A percentile compares a stretch with the other conserved stretches of the same genome.
Conservation (phyloP, 2,797 vertebrate species). For the Hydrocynus forskahlii region DNA sequence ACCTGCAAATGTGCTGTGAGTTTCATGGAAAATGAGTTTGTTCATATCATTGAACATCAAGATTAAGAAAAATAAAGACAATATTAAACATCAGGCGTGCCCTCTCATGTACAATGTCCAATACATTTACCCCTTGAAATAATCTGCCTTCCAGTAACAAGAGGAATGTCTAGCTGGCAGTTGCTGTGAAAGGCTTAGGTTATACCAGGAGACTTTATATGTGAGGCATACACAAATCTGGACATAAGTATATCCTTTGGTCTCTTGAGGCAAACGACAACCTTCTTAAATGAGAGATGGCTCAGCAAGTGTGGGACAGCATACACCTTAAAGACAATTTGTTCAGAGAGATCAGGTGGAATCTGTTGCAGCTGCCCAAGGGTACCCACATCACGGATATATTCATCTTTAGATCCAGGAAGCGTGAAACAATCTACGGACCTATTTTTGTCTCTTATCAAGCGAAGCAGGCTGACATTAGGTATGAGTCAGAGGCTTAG, state of each 20-base stretch:
- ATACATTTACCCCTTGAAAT: neutral
- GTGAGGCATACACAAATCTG: neutral
- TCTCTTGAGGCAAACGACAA: neutral
- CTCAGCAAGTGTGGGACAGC: neutral
- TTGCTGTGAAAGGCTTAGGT: neutral
- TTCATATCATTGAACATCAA: neutral
- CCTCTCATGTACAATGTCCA: neutral
- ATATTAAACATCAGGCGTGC: slow-evolving; percentile 7
- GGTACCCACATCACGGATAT: slow-evolving; percentile 16
- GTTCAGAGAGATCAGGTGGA: slow-evolving; percentile 8
- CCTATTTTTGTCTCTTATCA: slow-evolving; percentile 65
- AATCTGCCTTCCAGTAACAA: neutral
- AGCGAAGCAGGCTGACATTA: slow-evolving; percentile 60
- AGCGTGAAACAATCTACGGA: slow-evolving; percentile 55
- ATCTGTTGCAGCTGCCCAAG: neutral
- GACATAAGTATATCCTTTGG: neutral
- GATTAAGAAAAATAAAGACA: neutral
- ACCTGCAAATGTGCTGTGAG: slow-evolving; percentile 1
- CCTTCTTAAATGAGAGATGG: neutral
- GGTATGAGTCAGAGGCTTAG: slow-evolving; percentile 68
- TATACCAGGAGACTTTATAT: slow-evolving; percentile 4
- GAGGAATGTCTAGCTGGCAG: neutral
- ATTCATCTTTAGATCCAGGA: slow-evolving; percentile 62
- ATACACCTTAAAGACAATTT: neutral
- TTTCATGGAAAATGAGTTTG: slow-evolving; percentile 28